Base-by-base conservation (phyloP, 2,888 invertebrate genomes). In the Drosophila basisetae region DNA sequence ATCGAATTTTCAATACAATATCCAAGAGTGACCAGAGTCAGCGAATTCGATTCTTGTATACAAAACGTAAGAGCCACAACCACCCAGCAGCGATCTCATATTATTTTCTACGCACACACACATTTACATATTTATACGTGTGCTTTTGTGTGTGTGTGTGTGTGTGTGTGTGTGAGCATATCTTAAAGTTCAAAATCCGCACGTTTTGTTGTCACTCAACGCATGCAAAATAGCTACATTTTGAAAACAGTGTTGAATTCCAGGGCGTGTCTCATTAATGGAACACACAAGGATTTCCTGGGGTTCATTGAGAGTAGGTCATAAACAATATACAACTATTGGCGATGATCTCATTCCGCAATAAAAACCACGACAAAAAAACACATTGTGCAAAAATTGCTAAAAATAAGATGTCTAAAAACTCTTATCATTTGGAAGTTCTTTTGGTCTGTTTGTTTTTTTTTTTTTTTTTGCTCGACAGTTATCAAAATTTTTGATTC, bases 271-370 rank as follows among this genome's bases (percentile, higher is more conserved):
- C 65, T 53, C n/a, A 31, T 31, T 13, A 31, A 13, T 28, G 50
- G 39, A 54, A 25, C 25, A 37, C 6, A 31, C 11, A 58, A 37
- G 37, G 11, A 59, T 58, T 56, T 60, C 16, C 7, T 18, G 55
- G 33, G 16, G 33, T 22, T 63, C 25, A 4, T n/a, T 33, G 37
- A 58, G 25, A 60, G 55, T 43, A 56, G 66, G 30, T 59, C 64
- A 52, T 37, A 60, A 56, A 49, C 30, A 68, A 52, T 25, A 25
- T 25, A 1, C 22, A 43, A 52, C 41, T 50, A 37, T 61, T 43
- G 25, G 59, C 60, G 71, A 71, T 78, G 78, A 78, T 75, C 68
- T 78, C 75, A 74, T 67, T 65, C 35, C 35, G 54, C 52, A 69
- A 22, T 43, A 30, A 56, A 31, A 25, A 30, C 39, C 37, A 53